Evolutionary conservation across 2,888 invertebrate species (phyloP), one percentile per base, ranked within the genome.

Genomic region (Caprella mutica): DNA sequence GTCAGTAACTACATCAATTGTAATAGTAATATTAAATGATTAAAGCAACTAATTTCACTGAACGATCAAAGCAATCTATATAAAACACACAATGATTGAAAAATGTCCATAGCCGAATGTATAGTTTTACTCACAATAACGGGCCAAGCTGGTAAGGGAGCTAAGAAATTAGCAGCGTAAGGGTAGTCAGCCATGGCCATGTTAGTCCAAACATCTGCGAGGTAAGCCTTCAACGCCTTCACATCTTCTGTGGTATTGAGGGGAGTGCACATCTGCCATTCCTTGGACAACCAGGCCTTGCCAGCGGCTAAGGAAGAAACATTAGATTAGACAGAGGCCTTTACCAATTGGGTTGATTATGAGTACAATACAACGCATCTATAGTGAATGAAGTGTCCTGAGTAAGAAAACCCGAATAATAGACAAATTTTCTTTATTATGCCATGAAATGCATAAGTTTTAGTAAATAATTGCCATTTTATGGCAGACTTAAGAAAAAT

Each of bases 181-280:
- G 97, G 96, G 73, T 97, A 98, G 75, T 98, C 86, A 17, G 85
- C 84, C 94, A 96, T 96, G 0, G 92, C 93, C 65, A 94, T 72
- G 68, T 85, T 84, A 8, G 79, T 79, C 71, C 86, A 89, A 66
- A 86, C 79, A 61, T 83, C 80, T 30, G 74, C 70, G 2, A 94
- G 72, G 79, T 84, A 93, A 39, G 80, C 78, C 65, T 85, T 76
- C 14, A 93, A 75, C 0, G 67, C 67, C 0, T 72, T 68, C 0
- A 82, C 69, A 67, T 84, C 80, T 1, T 73, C 72, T 0, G 74
- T 67, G 50, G 76, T 79, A 66, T 80, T 80, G 12, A 90, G 69
- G 0, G 83, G 79, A 19, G 77, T 75, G 69, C 94, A 94, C 1
- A 93, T 75, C 48, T 82, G 80, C 79, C 90, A 92, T 24, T 79